A percentile compares a stretch with the other conserved stretches of the same genome.
These are phyloP conservation scores for Gadopsis bispinosus DNA, from an alignment of 2,797 vertebrate species.

Conservation along the genomic window DNA sequence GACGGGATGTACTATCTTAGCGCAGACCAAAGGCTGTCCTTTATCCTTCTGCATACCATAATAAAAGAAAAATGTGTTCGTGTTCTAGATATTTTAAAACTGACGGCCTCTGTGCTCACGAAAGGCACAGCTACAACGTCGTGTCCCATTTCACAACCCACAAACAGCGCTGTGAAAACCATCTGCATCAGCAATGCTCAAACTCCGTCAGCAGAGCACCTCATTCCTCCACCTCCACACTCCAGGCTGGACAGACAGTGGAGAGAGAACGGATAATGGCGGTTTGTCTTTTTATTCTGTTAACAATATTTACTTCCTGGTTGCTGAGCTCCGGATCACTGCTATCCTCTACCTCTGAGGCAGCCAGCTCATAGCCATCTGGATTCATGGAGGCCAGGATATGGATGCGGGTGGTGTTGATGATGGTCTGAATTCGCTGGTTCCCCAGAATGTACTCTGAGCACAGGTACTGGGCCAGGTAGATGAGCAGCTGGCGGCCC, in stretches of 20 bases:
- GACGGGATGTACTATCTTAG: not conserved
- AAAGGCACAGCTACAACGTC: not conserved
- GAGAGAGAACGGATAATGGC: constrained; percentile 71
- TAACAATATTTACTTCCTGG: constrained; percentile 89
- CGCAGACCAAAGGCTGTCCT: not conserved
- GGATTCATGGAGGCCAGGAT: constrained; percentile 98
- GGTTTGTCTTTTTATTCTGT: constrained; percentile 68
- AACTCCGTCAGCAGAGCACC: constrained; percentile 7
- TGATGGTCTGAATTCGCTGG: constrained; percentile 89
- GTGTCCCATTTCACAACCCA: constrained; percentile 16
- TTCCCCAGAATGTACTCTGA: constrained; percentile 93
- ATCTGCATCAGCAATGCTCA: not conserved
- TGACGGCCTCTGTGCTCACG: not conserved
- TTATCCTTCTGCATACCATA: not conserved
- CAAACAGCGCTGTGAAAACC: not conserved
- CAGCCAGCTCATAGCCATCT: constrained; percentile 95
- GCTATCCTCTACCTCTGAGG: constrained; percentile 92
- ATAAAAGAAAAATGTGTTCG: not conserved
- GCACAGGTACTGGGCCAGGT: constrained; percentile 95
- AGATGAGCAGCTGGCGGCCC: constrained; percentile 93
- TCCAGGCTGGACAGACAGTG: constrained; percentile 33
- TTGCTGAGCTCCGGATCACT: constrained; percentile 85
- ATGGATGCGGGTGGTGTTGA: constrained; percentile 96
- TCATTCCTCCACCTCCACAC: constrained; percentile 50
- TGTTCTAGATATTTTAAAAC: not conserved